A percentile compares a stretch with the other conserved stretches of the same genome.
phyloP scores from a whole-genome alignment of 2,888 invertebrate genomes.

The Microchrysa polita region DNA sequence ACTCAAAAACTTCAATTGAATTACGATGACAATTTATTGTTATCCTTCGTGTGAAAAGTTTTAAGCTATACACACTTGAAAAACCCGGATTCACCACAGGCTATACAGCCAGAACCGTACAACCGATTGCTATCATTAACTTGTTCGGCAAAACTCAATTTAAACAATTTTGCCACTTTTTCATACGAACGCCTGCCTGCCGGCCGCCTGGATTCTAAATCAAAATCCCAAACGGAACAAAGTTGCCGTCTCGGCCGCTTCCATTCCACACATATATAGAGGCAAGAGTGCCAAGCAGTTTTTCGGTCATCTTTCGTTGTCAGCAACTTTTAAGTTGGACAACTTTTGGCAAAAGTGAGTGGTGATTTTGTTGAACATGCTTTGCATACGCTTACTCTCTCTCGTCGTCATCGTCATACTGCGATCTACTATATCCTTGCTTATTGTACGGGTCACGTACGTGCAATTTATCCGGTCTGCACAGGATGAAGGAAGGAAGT shows the following conservation, averaged over 20 bases:
- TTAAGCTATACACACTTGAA: no score
- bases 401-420: no score
- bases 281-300: not conserved
- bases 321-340: constrained; percentile 33
- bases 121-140: not conserved
- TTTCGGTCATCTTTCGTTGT: constrained; percentile 32
- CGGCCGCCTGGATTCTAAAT: not conserved
- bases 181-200: not conserved
- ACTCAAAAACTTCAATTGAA: no score
- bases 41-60: no score
- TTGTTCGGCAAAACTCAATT: not conserved
- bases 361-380: constrained; percentile 41
- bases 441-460: constrained; percentile 30
- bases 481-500: constrained; percentile 5
- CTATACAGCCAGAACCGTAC: not conserved
- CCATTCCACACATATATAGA: no score
- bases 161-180: not conserved
- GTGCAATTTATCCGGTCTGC: constrained; percentile 21
- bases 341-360: constrained; percentile 39
- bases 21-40: no score
- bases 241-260: constrained; percentile 14
- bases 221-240: constrained; percentile 10
- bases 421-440: no score
- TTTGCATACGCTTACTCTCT: constrained; percentile 29
- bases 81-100: no score